These are phyloP conservation scores for Oncorhynchus masou DNA, from an alignment of 2,113 vertebrate genomes.

Conservation along the genomic window DNA sequence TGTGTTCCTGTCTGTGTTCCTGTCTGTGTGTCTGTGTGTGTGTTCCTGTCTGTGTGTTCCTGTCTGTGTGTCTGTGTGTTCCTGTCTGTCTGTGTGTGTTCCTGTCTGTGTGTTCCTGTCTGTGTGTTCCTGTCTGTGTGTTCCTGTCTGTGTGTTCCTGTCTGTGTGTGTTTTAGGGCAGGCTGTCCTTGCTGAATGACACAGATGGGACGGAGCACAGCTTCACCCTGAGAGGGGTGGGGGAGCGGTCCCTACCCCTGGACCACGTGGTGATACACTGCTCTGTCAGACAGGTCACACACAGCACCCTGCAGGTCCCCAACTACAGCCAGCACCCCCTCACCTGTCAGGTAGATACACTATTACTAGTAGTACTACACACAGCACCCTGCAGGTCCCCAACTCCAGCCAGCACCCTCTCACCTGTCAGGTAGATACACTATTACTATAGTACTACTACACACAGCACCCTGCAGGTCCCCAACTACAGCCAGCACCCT, in stretches of 20 bases:
- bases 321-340: constrained; percentile 64
- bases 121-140: background rate
- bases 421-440: no score
- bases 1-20: no score
- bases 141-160: background rate
- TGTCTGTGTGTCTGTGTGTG: no score
- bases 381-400: constrained; percentile 72
- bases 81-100: no score
- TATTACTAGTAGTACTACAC: constrained; percentile 2
- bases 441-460: constrained; percentile 1
- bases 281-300: constrained; percentile 64
- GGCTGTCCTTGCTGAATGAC: constrained; percentile 72
- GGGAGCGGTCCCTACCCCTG: constrained; percentile 73
- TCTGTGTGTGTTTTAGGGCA: constrained; percentile 66
- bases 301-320: constrained; percentile 72
- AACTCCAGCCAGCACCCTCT: constrained; percentile 64
- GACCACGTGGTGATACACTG: constrained; percentile 73
- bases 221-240: constrained; percentile 76
- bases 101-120: no score
- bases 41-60: no score
- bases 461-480: constrained; percentile 70
- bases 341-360: no score
- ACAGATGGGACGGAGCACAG: constrained; percentile 64
- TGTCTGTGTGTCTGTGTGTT: background rate
- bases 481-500: constrained; percentile 67